phyloP scores from a whole-genome alignment of 2,797 vertebrate genomes.

The Cyprinella venusta region DNA sequence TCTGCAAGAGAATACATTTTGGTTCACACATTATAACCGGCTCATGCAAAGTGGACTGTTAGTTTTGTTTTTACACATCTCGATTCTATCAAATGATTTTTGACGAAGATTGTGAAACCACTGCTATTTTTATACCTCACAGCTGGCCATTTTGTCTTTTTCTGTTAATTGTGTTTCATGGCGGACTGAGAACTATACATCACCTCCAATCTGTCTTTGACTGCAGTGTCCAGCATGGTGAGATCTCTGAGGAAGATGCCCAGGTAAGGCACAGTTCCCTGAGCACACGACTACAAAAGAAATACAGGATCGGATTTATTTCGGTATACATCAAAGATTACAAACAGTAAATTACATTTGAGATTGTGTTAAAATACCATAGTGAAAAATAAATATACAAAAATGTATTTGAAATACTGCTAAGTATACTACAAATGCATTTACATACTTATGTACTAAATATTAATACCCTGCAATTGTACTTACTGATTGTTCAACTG shows the following conservation, averaged over 20 bases:
- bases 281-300: slow-evolving; percentile 65
- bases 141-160: not conserved
- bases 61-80: slow-evolving; percentile 1
- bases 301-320: not conserved
- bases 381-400: no score
- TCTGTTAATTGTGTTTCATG: not conserved
- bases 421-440: no score
- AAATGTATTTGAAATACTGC: no score
- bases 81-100: not conserved
- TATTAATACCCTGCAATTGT: no score
- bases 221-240: slow-evolving; percentile 91
- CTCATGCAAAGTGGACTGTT: not conserved
- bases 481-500: no score
- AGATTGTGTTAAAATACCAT: not conserved
- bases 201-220: slow-evolving; percentile 88
- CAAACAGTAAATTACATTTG: not conserved
- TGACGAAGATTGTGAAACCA: slow-evolving; percentile 20
- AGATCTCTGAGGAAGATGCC: slow-evolving; percentile 93
- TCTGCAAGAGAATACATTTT: slow-evolving; percentile 72
- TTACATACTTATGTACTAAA: no score
- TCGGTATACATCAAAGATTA: not conserved
- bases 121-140: slow-evolving; percentile 24
- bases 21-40: not conserved
- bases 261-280: slow-evolving; percentile 92
- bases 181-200: slow-evolving; percentile 35